Evolutionary conservation across 2,888 invertebrate genomes (phyloP).

Genomic region (Scaeva pyrastri): DNA sequence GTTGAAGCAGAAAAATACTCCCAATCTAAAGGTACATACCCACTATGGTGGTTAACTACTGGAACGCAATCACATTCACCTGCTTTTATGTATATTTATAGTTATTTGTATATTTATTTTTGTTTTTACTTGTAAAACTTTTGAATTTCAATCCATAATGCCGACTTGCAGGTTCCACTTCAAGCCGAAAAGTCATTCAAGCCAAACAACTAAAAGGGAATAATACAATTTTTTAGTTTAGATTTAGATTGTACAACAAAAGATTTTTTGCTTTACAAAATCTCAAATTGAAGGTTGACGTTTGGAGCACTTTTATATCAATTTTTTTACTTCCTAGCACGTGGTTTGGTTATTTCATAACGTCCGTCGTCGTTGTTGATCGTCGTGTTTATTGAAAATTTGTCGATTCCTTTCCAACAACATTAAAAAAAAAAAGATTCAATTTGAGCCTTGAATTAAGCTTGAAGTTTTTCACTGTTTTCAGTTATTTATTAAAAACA

Average conservation of each 20-base stretch:
- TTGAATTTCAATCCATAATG: conserved; percentile 9
- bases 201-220: conserved; percentile 15
- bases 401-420: neutral
- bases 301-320: neutral
- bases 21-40: conserved; percentile 4
- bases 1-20: conserved; percentile 40
- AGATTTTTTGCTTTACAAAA: neutral
- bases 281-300: conserved; percentile 24
- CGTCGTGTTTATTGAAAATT: neutral
- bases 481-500: neutral
- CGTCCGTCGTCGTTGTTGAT: neutral
- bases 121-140: neutral
- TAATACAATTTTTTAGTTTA: neutral
- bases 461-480: neutral
- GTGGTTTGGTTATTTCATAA: conserved; percentile 9
- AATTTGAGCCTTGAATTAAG: neutral
- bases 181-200: conserved; percentile 21
- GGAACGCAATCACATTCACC: conserved; percentile 63
- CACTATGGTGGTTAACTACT: conserved; percentile 53
- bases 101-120: neutral
- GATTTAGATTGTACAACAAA: conserved; percentile 18
- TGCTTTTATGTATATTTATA: conserved; percentile 31
- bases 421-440: neutral
- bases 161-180: neutral
- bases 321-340: conserved; percentile 19